Evolutionary conservation across 1,140 invertebrate species (phyloP).

Genomic region (Bombus balteatus): DNA sequence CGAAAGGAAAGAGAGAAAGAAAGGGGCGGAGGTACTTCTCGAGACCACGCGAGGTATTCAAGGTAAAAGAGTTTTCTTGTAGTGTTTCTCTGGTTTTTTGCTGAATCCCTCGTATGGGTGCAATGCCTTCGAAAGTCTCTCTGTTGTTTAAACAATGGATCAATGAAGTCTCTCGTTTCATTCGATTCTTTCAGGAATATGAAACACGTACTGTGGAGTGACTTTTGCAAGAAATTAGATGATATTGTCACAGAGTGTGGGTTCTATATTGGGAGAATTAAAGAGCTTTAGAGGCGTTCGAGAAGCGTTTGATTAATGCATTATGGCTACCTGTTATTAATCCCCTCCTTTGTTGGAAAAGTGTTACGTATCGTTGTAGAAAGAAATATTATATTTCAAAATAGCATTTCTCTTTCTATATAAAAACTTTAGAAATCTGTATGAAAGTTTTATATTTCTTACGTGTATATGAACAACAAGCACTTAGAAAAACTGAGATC

Average conservation of each 20-base stretch:
- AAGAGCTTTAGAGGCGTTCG: neutral
- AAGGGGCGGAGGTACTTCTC: conserved; percentile 20
- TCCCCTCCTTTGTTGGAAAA: too few relatives aligned
- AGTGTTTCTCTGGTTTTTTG: conserved; percentile 17
- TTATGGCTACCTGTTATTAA: too few relatives aligned
- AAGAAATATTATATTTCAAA: too few relatives aligned
- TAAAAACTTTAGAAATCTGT: too few relatives aligned
- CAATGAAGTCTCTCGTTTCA: neutral
- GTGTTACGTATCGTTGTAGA: neutral
- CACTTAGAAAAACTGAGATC: too few relatives aligned
- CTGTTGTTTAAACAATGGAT: conserved; percentile 9
- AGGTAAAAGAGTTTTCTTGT: conserved; percentile 49
- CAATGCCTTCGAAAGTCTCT: neutral
- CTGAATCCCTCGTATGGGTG: neutral
- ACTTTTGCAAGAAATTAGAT: neutral
- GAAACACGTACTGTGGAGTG: too few relatives aligned
- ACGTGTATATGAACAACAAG: too few relatives aligned
- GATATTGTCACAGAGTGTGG: neutral
- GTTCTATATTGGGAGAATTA: neutral
- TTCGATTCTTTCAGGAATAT: neutral
- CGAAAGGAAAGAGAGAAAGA: neutral
- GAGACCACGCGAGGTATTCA: conserved; percentile 38
- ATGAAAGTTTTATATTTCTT: too few relatives aligned
- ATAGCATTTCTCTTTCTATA: too few relatives aligned
- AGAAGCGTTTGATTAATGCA: too few relatives aligned